These are phyloP conservation scores for Andrena hattorfiana DNA, from an alignment of 2,888 invertebrate genomes.

Conservation along the genomic window DNA sequence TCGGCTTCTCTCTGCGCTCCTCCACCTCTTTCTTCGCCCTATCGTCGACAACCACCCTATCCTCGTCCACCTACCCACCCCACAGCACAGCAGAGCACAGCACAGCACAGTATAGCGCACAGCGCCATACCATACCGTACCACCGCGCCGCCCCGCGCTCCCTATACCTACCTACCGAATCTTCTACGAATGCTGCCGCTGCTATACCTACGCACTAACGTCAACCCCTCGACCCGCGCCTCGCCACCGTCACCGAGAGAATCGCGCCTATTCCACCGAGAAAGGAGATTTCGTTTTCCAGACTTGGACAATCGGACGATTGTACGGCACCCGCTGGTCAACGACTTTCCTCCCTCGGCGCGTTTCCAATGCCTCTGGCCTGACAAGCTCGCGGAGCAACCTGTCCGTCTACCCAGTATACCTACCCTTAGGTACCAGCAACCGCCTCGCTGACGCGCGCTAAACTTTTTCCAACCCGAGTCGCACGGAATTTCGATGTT, in stretches of 20 bases:
- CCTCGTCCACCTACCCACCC: constrained; percentile 61
- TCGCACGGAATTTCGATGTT: background rate
- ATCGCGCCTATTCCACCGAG: constrained; percentile 49
- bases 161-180: constrained; percentile 55
- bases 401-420: background rate
- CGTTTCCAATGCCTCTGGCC: background rate
- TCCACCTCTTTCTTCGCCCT: constrained; percentile 73
- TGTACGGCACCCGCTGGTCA: background rate
- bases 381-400: background rate
- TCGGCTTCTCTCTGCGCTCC: constrained; percentile 76
- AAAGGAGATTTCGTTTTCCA: constrained; percentile 42
- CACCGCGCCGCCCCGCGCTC: constrained; percentile 48
- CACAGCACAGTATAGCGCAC: too few relatives aligned
- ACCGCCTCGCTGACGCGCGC: background rate
- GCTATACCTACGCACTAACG: constrained; percentile 73
- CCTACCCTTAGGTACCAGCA: background rate
- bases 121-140: constrained; percentile 19
- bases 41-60: constrained; percentile 69
- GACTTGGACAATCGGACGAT: background rate
- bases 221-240: constrained; percentile 72
- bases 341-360: background rate
- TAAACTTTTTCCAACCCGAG: background rate
- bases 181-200: constrained; percentile 70
- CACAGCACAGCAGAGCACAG: constrained; percentile 30
- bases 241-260: constrained; percentile 54